Base-by-base conservation (phyloP, 2,888 invertebrate species). In the Germaria angustata region DNA sequence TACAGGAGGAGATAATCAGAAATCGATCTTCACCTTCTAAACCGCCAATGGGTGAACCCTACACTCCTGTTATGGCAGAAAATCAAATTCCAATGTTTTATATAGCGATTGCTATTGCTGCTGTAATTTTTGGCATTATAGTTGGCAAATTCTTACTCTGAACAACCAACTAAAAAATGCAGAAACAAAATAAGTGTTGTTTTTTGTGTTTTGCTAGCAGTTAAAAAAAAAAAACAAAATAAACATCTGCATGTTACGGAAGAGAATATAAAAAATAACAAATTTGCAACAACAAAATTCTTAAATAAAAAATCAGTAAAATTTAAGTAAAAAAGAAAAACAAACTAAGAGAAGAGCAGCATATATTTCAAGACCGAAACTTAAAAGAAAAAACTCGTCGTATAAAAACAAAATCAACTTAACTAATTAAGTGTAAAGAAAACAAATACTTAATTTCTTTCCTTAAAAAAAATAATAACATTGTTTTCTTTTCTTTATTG, bases 141-240 rank as follows among this genome's bases (percentile, higher is more conserved):
- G 92, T 96, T 91, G 96, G 96, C 91, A 96, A 96, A 92, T 95
- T 94, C 92, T 92, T 95, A 92, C 95, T 96, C 93, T 96, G 95
- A 95, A 94, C 92, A 88, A 80, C 73, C 65, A 78, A 78, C 59
- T 80, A 72, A 39, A 68, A 59, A 51, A 69, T 75, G 63, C 77
- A 80, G 61, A 76, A 75, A 73, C 39, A 77, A 80, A 80, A 72
- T 71, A 51, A 84, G 73, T 81, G 81, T 85, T 85, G 78, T 78
- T 80, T 44, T 78, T 76, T 84, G 71, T 83, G 72, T 83, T 80
- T 80, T 75, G 78, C 82, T 79, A 82, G 69, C 81, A 81, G 73
- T 73, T 77, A 24, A 78, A 73, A 49, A 49, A 22, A 80, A 77
- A 44, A 68, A 73, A 77, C 24, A 49, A 22, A 80, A 77, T 53